A percentile compares a stretch with the other conserved stretches of the same genome.
These are phyloP conservation scores for Drosophila aldrichi DNA, from an alignment of 2,888 invertebrate species.

Conservation along the genomic window DNA sequence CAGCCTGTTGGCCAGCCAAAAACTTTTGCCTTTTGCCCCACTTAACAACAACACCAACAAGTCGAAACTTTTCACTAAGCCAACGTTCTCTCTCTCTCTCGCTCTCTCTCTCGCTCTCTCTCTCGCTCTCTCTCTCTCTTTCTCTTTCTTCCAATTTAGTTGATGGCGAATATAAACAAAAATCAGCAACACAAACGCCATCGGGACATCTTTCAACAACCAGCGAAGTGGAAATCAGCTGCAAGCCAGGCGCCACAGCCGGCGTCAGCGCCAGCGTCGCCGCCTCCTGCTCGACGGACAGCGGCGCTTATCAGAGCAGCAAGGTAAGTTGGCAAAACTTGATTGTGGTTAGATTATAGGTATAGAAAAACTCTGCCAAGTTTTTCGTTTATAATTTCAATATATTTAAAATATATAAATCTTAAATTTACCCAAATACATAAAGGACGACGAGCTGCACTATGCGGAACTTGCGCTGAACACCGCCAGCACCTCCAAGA, in stretches of 20 bases:
- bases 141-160: constrained; percentile 60
- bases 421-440: background rate
- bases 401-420: background rate
- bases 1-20: constrained; percentile 36
- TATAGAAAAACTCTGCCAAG: constrained; percentile 32
- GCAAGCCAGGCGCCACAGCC: constrained; percentile 81
- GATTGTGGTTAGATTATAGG: background rate
- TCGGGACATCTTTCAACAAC: constrained; percentile 86
- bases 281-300: constrained; percentile 64
- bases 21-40: constrained; percentile 61
- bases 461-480: constrained; percentile 84
- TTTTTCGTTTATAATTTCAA: background rate
- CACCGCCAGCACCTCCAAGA: constrained; percentile 57
- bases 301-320: constrained; percentile 82
- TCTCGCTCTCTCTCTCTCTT: constrained; percentile 13
- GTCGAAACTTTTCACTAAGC: constrained; percentile 65
- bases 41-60: constrained; percentile 59
- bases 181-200: constrained; percentile 89
- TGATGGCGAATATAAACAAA: constrained; percentile 91
- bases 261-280: constrained; percentile 59
- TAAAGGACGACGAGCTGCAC: constrained; percentile 84
- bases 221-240: constrained; percentile 85
- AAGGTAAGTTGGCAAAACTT: constrained; percentile 72
- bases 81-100: constrained; percentile 14
- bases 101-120: constrained; percentile 1